Conservation (phyloP, 2,888 invertebrate species). For the Pasiphila rectangulata region DNA sequence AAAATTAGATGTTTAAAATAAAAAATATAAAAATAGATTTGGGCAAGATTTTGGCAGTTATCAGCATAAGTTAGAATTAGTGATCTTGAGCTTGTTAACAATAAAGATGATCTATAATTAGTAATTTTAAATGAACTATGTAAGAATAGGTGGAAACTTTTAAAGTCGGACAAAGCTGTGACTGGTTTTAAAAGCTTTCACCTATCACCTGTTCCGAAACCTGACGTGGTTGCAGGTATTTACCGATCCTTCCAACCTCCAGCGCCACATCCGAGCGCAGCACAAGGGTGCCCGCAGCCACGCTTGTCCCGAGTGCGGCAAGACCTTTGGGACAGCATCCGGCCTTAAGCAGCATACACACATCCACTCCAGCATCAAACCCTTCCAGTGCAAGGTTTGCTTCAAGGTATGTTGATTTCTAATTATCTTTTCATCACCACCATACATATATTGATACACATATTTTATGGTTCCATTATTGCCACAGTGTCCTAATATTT, state of each 20-base stretch:
- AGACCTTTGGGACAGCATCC: conserved; percentile 98
- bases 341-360: conserved; percentile 99
- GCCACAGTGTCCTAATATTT: background rate
- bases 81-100: too few species aligned
- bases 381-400: conserved; percentile 98
- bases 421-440: background rate
- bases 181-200: background rate
- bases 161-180: background rate
- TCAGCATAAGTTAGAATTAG: too few species aligned
- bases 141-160: background rate
- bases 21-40: too few species aligned
- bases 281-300: conserved; percentile 98
- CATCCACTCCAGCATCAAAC: conserved; percentile 98
- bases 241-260: conserved; percentile 97
- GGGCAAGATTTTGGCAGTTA: too few species aligned
- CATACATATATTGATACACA: too few species aligned
- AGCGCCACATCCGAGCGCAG: conserved; percentile 96
- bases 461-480: background rate
- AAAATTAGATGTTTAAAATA: too few species aligned
- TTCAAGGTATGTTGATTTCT: conserved; percentile 84
- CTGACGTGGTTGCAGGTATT: conserved; percentile 89
- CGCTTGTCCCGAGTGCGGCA: conserved; percentile 98
- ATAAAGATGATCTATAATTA: too few species aligned
- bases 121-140: background rate
- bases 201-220: conserved; percentile 62